Base-by-base conservation (phyloP, 2,888 invertebrate species). In the Frankliniella intonsa region DNA sequence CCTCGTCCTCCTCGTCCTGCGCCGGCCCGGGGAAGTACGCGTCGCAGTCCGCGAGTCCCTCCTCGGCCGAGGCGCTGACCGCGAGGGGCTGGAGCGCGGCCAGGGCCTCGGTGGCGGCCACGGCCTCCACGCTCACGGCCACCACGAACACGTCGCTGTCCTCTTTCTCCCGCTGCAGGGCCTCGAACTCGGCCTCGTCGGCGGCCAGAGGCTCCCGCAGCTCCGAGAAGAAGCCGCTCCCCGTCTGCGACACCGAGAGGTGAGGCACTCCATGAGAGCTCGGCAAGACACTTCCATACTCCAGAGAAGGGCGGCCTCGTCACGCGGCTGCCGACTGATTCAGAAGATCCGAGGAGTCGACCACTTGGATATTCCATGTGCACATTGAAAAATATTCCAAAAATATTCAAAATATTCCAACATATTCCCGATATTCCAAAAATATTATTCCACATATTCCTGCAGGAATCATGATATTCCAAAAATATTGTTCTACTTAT, bases 71-170 rank as follows among this genome's bases (percentile, higher is more conserved):
- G 25, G 69, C 25, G 69, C 69, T 76, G 69, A 25, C 69, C 22
- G 22, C 22, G 69, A 76, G 25, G 22, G 69, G 69, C 69, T 76
- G 69, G 22, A 76, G 22, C 22, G 69, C 69, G 69, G 69, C 25
- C 22, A 76, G 22, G 69, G 69, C 69, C 69, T 76, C 69, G 69
- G 69, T 12, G 22, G 69, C 69, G 69, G 69, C 69, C n/a, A 22
- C 9, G 22, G n/a, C 22, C 69, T 76, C 69, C 25, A 22, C 9
- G 69, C 11, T 25, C 22, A 76, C 22, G 22, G 69, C 69, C 25
- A 76, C 69, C 10, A 25, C 69, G 22, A 76, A 25, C 69, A 22
- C 69, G 69, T 76, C 69, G 25, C 69, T 76, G 69, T 76, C 69
- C 69, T 76, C 25, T 22, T 25, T 76, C 69, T 76, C 69, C 2